phyloP scores from a whole-genome alignment of 2,888 invertebrate species.

The Eupsilia transversa region DNA sequence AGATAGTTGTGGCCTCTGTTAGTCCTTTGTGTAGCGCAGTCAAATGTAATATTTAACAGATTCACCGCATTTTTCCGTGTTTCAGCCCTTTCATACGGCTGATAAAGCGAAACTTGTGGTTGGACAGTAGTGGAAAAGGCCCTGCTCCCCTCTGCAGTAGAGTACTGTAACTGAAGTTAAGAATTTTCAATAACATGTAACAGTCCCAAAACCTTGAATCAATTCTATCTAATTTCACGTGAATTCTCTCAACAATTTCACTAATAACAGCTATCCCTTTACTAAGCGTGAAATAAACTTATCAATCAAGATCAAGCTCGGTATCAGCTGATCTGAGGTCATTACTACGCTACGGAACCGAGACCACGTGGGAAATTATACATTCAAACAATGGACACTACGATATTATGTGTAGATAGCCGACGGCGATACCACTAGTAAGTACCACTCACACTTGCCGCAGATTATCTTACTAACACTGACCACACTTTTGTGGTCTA shows the following conservation, averaged over 20 bases:
- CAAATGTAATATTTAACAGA: conserved; percentile 8
- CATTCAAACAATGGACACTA: conserved; percentile 76
- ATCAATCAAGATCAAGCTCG: conserved; percentile 62
- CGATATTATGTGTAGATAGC: conserved; percentile 66
- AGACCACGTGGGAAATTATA: conserved; percentile 81
- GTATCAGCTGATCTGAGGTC: conserved; percentile 74
- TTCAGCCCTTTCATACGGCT: neutral
- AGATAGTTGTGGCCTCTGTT: neutral
- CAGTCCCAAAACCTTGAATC: neutral
- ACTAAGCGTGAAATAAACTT: conserved; percentile 63
- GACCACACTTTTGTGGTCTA: conserved; percentile 37
- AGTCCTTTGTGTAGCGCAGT: conserved; percentile 19
- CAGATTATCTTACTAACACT: conserved; percentile 14
- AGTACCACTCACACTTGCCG: conserved; percentile 51
- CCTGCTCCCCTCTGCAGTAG: neutral
- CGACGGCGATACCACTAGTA: conserved; percentile 30
- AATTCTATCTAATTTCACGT: conserved; percentile 7
- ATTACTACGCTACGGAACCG: conserved; percentile 76
- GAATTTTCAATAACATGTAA: neutral
- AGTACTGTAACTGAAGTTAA: neutral
- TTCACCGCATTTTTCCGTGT: neutral
- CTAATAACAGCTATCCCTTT: conserved; percentile 52
- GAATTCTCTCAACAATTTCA: conserved; percentile 31
- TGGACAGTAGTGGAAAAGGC: no score
- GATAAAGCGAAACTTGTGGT: neutral